Conservation (phyloP, 2,113 vertebrate species). For the Menidia beryllina region DNA sequence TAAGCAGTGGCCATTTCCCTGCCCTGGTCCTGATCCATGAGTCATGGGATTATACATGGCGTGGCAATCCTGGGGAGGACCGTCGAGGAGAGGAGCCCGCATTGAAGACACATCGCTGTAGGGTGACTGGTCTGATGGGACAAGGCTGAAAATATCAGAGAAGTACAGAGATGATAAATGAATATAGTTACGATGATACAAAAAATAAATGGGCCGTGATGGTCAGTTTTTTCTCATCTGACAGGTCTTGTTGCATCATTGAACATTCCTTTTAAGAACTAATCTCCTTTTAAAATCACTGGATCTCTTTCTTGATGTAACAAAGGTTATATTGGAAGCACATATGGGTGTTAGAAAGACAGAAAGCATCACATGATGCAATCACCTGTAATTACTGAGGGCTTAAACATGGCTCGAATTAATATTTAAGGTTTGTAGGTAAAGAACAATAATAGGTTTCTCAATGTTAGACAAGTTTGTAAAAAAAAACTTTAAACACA, state of each 20-base stretch:
- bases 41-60: slow-evolving; percentile 89
- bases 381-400: neutral
- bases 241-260: neutral
- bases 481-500: too few relatives aligned
- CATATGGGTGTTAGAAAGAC: neutral
- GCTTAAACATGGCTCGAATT: neutral
- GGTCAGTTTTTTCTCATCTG: too few relatives aligned
- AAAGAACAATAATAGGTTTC: too few relatives aligned
- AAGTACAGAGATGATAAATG: neutral
- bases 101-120: slow-evolving; percentile 79
- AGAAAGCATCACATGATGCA: neutral
- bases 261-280: neutral
- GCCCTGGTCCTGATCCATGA: slow-evolving; percentile 79
- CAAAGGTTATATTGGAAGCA: neutral
- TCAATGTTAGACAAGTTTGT: neutral
- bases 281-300: neutral
- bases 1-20: slow-evolving; percentile 82
- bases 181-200: too few relatives aligned
- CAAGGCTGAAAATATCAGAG: slow-evolving; percentile 52
- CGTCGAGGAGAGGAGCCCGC: slow-evolving; percentile 63
- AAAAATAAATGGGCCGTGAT: too few relatives aligned
- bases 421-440: neutral
- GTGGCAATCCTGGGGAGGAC: slow-evolving; percentile 74
- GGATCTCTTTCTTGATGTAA: neutral
- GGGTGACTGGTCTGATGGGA: slow-evolving; percentile 65